Conservation (phyloP, 2,797 vertebrate species). For the Mycteria americana region DNA sequence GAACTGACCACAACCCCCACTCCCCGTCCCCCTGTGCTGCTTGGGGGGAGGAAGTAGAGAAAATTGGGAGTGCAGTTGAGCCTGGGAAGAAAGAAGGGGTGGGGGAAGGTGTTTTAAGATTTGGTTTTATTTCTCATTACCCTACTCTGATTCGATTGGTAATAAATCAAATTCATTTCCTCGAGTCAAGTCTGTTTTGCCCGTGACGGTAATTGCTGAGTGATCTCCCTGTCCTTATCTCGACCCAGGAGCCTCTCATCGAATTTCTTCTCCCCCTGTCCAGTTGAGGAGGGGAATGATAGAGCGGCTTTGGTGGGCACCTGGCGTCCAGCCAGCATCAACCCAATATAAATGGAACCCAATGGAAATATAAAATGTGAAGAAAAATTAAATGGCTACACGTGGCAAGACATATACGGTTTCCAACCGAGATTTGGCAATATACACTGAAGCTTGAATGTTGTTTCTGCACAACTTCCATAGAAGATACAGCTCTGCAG, state of each 20-base stretch:
- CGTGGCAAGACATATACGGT: too few relatives aligned
- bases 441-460: not conserved
- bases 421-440: not conserved
- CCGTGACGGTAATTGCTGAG: not conserved
- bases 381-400: not conserved
- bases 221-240: not conserved
- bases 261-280: not conserved
- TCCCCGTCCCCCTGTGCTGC: too few relatives aligned
- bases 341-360: not conserved
- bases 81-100: too few relatives aligned
- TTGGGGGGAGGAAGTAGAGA: too few relatives aligned
- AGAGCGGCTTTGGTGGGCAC: not conserved
- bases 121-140: not conserved
- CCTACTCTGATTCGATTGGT: not conserved
- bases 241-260: fast-evolving
- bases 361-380: not conserved
- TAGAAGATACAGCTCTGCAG: not conserved
- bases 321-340: not conserved
- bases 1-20: too few relatives aligned
- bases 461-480: not conserved
- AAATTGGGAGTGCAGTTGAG: too few relatives aligned
- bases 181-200: not conserved
- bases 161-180: not conserved
- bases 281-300: not conserved
- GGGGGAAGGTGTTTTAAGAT: too few relatives aligned